A percentile compares a stretch with the other conserved stretches of the same genome.
Evolutionary conservation across 2,888 invertebrate species (phyloP).

Genomic region (Drosophila histrio): DNA sequence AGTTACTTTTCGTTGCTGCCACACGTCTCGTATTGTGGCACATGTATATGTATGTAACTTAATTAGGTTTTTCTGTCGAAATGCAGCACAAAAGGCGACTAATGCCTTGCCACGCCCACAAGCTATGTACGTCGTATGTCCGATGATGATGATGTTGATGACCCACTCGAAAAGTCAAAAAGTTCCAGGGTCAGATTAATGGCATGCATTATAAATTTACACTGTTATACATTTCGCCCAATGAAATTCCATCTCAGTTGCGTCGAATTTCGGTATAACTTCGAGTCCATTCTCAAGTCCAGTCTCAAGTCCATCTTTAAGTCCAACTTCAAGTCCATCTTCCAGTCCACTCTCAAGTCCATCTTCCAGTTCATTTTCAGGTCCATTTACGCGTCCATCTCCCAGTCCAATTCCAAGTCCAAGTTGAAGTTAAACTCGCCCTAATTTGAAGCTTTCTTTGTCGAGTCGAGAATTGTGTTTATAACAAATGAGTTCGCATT

Average conservation of each 20-base stretch:
- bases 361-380: too few species aligned
- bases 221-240: slow-evolving; percentile 47
- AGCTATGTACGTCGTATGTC: neutral
- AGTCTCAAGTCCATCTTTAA: too few species aligned
- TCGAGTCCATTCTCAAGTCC: too few species aligned
- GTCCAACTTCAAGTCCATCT: too few species aligned
- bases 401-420: neutral
- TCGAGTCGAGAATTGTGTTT: slow-evolving; percentile 14
- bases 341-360: too few species aligned
- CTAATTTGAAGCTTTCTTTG: slow-evolving; percentile 61
- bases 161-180: too few species aligned
- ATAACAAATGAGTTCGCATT: slow-evolving; percentile 67
- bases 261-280: too few species aligned
- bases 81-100: slow-evolving; percentile 52
- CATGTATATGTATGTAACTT: too few species aligned
- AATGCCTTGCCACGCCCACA: slow-evolving; percentile 65
- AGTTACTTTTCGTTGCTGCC: slow-evolving; percentile 5
- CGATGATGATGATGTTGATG: too few species aligned
- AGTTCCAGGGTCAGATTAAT: too few species aligned
- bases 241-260: slow-evolving; percentile 23
- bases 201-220: slow-evolving; percentile 43
- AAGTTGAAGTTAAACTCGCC: slow-evolving; percentile 29
- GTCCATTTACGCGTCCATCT: too few species aligned
- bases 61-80: slow-evolving; percentile 68
- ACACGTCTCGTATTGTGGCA: slow-evolving; percentile 13